Percentiles rank a stretch among this genome's conserved stretches.
These are phyloP conservation scores for Venustaconcha ellipsiformis DNA, from an alignment of 1,140 invertebrate genomes.

Conservation along the genomic window DNA sequence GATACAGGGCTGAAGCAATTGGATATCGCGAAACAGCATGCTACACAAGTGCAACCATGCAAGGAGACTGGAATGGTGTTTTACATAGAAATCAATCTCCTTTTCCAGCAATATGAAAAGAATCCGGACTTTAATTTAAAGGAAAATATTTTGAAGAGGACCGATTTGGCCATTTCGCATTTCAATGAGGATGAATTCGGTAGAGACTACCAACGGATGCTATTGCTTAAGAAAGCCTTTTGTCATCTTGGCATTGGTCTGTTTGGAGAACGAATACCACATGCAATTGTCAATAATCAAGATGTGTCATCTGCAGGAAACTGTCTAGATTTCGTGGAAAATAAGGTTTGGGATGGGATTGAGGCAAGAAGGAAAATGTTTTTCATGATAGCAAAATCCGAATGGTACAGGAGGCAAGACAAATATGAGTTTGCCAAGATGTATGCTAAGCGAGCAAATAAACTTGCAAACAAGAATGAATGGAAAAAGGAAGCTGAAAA, in stretches of 20 bases:
- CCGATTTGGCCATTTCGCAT: conserved; percentile 22
- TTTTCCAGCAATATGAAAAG: conserved; percentile 22
- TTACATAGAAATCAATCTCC: conserved; percentile 29
- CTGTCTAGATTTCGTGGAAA: conserved; percentile 19
- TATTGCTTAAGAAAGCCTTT: conserved; percentile 22
- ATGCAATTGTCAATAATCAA: background rate
- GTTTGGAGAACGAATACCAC: conserved; percentile 15
- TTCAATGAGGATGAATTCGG: conserved; percentile 11
- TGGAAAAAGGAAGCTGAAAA: conserved; percentile 15
- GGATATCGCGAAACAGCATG: conserved; percentile 14
- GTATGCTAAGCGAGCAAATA: conserved; percentile 7
- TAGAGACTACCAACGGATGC: conserved; percentile 20
- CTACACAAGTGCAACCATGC: conserved; percentile 6
- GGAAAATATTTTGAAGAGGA: conserved; percentile 10
- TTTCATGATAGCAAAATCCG: conserved; percentile 15
- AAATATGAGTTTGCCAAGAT: conserved; percentile 3
- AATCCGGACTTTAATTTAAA: conserved; percentile 13
- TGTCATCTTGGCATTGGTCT: conserved; percentile 19
- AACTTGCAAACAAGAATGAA: conserved; percentile 4
- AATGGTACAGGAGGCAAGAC: conserved; percentile 9
- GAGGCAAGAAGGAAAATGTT: conserved; percentile 24
- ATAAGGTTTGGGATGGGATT: conserved; percentile 18
- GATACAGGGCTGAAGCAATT: conserved; percentile 17
- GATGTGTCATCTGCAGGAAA: conserved; percentile 18
- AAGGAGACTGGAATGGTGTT: conserved; percentile 31